Evolutionary conservation across 2,888 invertebrate species (phyloP), one percentile per base, ranked within the genome.

Genomic region (Priapulus caudatus): DNA sequence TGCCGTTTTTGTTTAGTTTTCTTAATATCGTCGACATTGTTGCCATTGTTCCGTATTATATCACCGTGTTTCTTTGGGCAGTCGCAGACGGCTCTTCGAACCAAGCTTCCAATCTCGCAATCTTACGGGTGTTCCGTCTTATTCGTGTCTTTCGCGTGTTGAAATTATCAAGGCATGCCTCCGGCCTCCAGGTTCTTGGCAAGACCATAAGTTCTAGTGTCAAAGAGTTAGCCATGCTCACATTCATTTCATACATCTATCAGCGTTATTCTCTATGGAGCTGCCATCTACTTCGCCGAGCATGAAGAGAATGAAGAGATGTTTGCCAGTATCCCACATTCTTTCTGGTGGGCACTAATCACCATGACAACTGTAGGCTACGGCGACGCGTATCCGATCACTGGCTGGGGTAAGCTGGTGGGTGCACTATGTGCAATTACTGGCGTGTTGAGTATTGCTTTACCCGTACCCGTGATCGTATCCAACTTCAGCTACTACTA

Each of bases 11-110:
- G 2, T 66, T 63, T 45, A 61, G 59, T 45, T 52, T 65, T 19
- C 60, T 65, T 54, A 70, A 70, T 60, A 65, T 68, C 59, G 66
- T 70, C 49, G 70, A 70, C 58, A 48, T 69, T 19, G 53, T 65
- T 3, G 64, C 70, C 10, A 68, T 70, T 43, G 54, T 66, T 18
- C 70, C 70, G 0, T 70, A 64, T 57, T 68, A 68, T 54, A 58
- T 70, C 20, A 65, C 63, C 45, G 54, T 68, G 5, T 53, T 56
- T 15, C 57, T 66, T 10, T 33, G n/a, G 10, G 33, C 33, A n/a
- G n/a, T 45, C 16, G 45, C 45, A 5, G 10, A 45, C 16, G 15
- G 33, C 33, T n/a, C 33, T 15, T 15, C 33, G 33, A 15, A 33
- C 33, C 33, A 33, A 15, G 45, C 45, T 10, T 19, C 45, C 45